Percentiles rank a stretch among this genome's conserved stretches.
phyloP scores from a whole-genome alignment of 1,140 invertebrate species.

The Ganaspis sp. region DNA sequence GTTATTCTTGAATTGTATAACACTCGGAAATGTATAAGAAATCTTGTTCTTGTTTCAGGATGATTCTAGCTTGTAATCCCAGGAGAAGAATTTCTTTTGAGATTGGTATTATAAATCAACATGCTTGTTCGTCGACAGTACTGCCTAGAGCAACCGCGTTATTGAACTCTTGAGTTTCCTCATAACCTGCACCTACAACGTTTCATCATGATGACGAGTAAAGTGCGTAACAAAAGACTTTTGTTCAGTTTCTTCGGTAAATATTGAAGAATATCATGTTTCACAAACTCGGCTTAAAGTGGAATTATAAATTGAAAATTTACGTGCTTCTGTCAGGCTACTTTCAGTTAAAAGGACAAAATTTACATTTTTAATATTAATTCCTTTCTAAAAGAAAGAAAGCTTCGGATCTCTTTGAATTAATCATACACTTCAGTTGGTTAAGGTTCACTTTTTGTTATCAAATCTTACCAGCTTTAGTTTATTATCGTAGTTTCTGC shows the following conservation, averaged over 20 bases:
- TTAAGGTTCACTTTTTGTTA: too few species aligned
- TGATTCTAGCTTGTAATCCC: constrained; percentile 6
- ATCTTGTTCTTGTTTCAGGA: neutral
- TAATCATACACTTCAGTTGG: too few species aligned
- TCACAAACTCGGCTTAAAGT: neutral
- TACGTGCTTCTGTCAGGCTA: neutral
- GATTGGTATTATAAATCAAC: constrained; percentile 22
- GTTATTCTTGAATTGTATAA: neutral
- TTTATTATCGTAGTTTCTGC: too few species aligned
- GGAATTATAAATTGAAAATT: constrained; percentile 7
- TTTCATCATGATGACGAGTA: neutral
- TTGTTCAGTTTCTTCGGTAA: neutral
- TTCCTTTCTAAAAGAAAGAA: too few species aligned
- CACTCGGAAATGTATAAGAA: neutral
- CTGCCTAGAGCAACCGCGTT: neutral
- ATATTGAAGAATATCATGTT: neutral
- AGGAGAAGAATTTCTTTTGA: neutral
- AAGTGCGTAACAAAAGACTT: neutral
- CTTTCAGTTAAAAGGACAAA: too few species aligned
- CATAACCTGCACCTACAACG: neutral
- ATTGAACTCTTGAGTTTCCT: constrained; percentile 25
- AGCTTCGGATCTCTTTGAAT: too few species aligned
- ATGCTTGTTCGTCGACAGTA: constrained; percentile 7
- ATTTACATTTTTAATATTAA: too few species aligned
- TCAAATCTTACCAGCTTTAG: too few species aligned